Percentiles rank a stretch among this genome's conserved stretches.
Conservation (phyloP, 2,113 vertebrate genomes). For the Cygnus buccinator region DNA sequence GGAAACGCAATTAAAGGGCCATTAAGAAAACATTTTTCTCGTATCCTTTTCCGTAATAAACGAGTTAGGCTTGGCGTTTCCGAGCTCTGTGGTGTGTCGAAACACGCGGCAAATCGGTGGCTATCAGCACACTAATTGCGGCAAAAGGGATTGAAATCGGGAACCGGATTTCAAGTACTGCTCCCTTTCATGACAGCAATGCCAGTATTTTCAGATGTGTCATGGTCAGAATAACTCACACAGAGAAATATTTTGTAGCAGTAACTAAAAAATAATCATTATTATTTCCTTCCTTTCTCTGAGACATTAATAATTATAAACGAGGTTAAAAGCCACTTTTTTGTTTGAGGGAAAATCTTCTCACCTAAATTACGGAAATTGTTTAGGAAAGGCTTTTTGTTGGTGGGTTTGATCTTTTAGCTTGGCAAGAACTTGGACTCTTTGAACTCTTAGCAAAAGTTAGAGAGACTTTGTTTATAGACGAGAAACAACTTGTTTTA, state of each 20-base stretch:
- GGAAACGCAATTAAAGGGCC: neutral
- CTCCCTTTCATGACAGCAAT: neutral
- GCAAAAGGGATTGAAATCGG: neutral
- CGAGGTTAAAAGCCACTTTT: neutral
- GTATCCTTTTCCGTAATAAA: neutral
- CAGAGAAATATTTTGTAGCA: neutral
- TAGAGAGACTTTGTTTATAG: neutral
- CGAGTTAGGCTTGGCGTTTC: neutral
- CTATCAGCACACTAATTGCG: accelerated
- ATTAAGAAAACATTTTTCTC: neutral
- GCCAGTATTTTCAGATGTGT: neutral
- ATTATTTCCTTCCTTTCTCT: neutral
- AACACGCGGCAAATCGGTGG: neutral
- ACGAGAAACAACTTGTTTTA: neutral
- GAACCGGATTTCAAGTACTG: neutral
- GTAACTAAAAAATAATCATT: neutral
- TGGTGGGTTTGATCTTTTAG: neutral
- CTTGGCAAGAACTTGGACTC: neutral
- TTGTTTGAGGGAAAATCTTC: neutral
- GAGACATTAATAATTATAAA: neutral
- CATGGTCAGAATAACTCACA: neutral
- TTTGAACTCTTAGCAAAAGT: neutral
- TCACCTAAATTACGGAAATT: neutral
- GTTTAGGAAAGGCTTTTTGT: neutral
- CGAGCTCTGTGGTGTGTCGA: neutral